These are phyloP conservation scores for Triops cancriformis DNA, from an alignment of 1,140 invertebrate genomes.

Conservation along the genomic window DNA sequence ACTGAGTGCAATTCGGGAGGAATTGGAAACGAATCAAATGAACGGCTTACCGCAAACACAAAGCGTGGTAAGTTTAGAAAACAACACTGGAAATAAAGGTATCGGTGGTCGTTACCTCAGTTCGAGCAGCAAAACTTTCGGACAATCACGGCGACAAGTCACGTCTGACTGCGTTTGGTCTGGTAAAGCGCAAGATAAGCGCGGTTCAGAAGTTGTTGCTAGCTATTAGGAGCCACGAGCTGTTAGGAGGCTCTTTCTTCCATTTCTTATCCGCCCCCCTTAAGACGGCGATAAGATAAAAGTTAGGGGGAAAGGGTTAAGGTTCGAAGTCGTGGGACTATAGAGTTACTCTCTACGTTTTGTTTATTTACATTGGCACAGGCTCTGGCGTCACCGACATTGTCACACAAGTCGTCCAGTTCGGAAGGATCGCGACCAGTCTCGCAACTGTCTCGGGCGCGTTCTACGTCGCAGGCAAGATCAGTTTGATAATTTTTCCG, in stretches of 20 bases:
- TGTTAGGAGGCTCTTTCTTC: neutral
- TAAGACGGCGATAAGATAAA: conserved; percentile 18
- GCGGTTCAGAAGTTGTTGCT: conserved; percentile 13
- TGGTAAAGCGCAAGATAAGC: neutral
- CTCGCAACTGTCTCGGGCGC: neutral
- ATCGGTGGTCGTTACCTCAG: neutral
- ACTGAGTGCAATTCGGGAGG: conserved; percentile 15
- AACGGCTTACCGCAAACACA: conserved; percentile 14
- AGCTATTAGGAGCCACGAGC: neutral
- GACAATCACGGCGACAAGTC: neutral
- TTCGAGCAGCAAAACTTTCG: neutral
- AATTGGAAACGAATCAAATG: neutral
- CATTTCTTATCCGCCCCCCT: conserved; percentile 8
- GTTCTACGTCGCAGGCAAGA: conserved; percentile 12
- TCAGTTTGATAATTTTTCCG: neutral
- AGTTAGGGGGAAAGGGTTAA: neutral
- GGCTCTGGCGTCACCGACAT: conserved; percentile 25
- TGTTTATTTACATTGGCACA: conserved; percentile 23
- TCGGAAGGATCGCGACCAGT: conserved; percentile 25
- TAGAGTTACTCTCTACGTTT: conserved; percentile 11
- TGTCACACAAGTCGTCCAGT: conserved; percentile 25
- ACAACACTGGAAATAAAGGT: neutral
- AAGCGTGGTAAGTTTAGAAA: conserved; percentile 27
- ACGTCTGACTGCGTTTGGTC: neutral
- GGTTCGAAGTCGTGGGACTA: neutral